Conservation (phyloP, 2,113 vertebrate species). For the Burhinus oedicnemus region DNA sequence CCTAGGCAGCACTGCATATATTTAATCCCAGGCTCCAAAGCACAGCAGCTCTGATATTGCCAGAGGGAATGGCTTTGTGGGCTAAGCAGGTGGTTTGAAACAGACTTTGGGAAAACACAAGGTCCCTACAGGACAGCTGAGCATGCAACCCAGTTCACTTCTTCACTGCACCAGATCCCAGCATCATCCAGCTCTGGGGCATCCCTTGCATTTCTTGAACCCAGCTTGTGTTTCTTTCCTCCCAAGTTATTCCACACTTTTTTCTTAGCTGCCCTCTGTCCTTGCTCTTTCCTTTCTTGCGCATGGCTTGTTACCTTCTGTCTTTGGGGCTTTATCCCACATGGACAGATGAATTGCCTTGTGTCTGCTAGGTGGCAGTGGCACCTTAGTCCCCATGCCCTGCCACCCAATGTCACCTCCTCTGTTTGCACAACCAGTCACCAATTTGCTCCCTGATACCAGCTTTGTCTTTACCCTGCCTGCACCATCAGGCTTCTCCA, state of each 20-base stretch:
- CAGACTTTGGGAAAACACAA: background rate
- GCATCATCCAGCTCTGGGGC: background rate
- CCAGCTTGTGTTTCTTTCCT: background rate
- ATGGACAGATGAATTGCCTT: background rate
- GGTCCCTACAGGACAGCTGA: background rate
- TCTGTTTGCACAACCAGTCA: background rate
- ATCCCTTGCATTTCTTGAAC: background rate
- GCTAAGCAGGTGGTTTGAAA: background rate
- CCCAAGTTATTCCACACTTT: background rate
- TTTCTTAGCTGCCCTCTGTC: background rate
- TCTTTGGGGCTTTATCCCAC: background rate
- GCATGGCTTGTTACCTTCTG: background rate
- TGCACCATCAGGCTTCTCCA: background rate
- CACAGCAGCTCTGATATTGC: background rate
- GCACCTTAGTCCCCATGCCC: background rate
- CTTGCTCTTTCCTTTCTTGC: background rate
- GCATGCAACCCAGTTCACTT: background rate
- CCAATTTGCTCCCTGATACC: background rate
- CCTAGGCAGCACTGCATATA: rapidly evolving
- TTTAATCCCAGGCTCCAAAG: background rate
- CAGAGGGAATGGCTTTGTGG: background rate
- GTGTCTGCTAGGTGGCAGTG: background rate
- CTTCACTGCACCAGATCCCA: background rate
- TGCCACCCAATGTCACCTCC: background rate
- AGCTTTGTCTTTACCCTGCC: background rate